Percentiles rank a stretch among this genome's conserved stretches.
Evolutionary conservation across 2,797 vertebrate genomes (phyloP).

Genomic region (Cirrhinus molitorella): DNA sequence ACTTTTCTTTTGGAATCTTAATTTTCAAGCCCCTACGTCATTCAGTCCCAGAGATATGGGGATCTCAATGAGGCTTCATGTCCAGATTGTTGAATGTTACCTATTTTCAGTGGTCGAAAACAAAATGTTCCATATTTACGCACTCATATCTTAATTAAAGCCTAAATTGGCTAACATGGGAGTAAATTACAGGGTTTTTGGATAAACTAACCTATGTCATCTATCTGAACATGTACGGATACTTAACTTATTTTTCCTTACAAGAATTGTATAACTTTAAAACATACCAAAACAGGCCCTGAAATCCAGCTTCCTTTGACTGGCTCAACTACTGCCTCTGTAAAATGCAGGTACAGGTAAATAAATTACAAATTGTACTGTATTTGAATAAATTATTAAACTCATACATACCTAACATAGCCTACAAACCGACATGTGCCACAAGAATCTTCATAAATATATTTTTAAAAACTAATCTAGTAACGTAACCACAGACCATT

Average conservation of each 20-base stretch:
- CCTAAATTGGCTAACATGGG: too few relatives aligned
- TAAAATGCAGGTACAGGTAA: neutral
- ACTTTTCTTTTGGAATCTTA: too few relatives aligned
- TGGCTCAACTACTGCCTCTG: neutral
- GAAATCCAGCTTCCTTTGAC: neutral
- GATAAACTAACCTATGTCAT: neutral
- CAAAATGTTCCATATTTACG: too few relatives aligned
- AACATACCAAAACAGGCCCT: neutral
- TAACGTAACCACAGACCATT: neutral
- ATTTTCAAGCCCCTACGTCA: too few relatives aligned
- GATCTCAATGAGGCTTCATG: too few relatives aligned
- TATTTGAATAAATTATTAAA: neutral
- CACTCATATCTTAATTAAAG: too few relatives aligned
- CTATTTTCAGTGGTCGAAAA: too few relatives aligned
- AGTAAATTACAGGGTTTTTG: neutral
- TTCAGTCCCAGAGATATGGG: too few relatives aligned
- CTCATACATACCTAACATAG: neutral
- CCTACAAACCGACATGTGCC: neutral
- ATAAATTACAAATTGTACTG: neutral
- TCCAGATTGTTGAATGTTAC: too few relatives aligned
- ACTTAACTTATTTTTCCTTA: neutral
- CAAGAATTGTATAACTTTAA: neutral
- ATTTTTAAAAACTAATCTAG: neutral
- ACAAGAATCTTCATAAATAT: neutral
- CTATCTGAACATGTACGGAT: neutral